A percentile compares a stretch with the other conserved stretches of the same genome.
phyloP scores from a whole-genome alignment of 2,888 invertebrate species.

The Mechanitis messenoides region DNA sequence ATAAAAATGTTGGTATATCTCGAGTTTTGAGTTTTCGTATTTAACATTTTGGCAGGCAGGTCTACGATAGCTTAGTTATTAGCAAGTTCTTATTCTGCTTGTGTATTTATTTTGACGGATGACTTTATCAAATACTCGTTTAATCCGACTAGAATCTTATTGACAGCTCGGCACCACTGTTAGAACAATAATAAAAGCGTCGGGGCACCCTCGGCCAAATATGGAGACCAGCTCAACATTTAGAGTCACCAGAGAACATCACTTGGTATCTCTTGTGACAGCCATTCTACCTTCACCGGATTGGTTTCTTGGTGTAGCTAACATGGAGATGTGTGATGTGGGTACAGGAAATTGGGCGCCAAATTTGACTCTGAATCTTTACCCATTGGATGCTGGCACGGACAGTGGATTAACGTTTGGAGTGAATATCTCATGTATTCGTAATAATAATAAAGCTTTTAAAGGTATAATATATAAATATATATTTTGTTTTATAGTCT shows the following conservation, averaged over 20 bases:
- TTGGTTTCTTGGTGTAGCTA: conserved; percentile 96
- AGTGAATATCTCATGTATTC: conserved; percentile 63
- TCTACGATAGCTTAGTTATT: too few species aligned
- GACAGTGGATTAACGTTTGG: conserved; percentile 94
- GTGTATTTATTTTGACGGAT: neutral
- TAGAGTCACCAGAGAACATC: conserved; percentile 52
- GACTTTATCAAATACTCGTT: neutral
- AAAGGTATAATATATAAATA: neutral
- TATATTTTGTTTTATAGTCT: conserved; percentile 40
- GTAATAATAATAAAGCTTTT: neutral
- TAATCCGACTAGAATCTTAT: neutral
- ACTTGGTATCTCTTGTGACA: conserved; percentile 58
- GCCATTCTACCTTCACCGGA: conserved; percentile 84
- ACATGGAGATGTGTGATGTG: conserved; percentile 88
- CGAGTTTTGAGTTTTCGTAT: too few species aligned
- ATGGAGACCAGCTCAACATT: conserved; percentile 54
- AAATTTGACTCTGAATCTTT: conserved; percentile 86
- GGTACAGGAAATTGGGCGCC: conserved; percentile 88
- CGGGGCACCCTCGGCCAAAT: conserved; percentile 48
- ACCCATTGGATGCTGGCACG: conserved; percentile 97
- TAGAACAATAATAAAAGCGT: conserved; percentile 63
- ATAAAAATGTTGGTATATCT: too few species aligned
- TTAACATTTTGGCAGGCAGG: too few species aligned
- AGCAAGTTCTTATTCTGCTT: too few species aligned
- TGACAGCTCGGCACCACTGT: conserved; percentile 50